Evolutionary conservation across 2,888 invertebrate genomes (phyloP), one percentile per base, ranked within the genome.

Genomic region (Galeopsomyia nigrocyanea): DNA sequence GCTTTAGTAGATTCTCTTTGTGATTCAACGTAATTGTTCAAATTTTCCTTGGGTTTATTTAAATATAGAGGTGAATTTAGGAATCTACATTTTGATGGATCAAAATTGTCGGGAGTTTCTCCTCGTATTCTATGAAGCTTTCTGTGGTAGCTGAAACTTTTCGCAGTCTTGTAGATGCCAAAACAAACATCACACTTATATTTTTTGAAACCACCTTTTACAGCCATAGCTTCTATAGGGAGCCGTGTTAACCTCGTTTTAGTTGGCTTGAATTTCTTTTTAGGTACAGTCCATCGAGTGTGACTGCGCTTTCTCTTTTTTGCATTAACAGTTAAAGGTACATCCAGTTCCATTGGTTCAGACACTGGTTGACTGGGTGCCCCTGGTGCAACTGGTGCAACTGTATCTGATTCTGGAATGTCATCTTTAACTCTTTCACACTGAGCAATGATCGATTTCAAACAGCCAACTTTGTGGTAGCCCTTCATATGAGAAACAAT

Each of bases 381-480:
- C 3, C 62, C 53, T 19, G 16, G 9, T 16, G n/a, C 13, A 13
- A 58, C 46, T 21, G 39, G 2, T 14, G 16, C 1, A 56, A 9
- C 51, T 55, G 0, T 10, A 7, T 63, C 55, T 10, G 16, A 2
- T 53, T 58, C 6, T 49, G 26, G 13, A 61, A 50, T 55, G 65
- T 66, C 53, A 17, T 26, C 14, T 46, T 13, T n/a, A 56, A 75
- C 9, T 63, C 49, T 69, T 74, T 74, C 67, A 67, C 76, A 76
- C 22, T 76, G 76, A 51, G 55, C 50, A 14, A 82, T 65, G 63
- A 83, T 75, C 16, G 69, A 67, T 1, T 79, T 79, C 0, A 82
- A 75, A 58, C 77, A 79, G 16, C 77, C 73, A 63, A 86, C 82
- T 75, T 85, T 84, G 71, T 86, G 86, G 69, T 85, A 86, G 21